phyloP scores from a whole-genome alignment of 1,140 invertebrate genomes.

The Orius insidiosus region DNA sequence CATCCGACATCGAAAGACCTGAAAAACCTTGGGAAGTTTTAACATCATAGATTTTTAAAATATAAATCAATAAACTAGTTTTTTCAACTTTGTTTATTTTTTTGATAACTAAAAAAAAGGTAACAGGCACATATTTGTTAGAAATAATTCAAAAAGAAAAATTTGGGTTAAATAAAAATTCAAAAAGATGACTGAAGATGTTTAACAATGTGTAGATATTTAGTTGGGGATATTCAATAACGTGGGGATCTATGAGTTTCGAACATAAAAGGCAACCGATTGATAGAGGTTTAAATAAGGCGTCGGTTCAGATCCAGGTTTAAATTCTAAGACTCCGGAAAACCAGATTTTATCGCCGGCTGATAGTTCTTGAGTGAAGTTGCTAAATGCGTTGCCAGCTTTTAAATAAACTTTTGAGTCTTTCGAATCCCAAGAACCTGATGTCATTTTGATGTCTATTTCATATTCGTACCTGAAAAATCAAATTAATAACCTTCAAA shows the following conservation, averaged over 20 bases:
- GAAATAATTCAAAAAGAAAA: no score
- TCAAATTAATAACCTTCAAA: no score
- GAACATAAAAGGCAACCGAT: constrained; percentile 44
- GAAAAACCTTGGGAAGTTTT: constrained; percentile 45
- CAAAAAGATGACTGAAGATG: constrained; percentile 3
- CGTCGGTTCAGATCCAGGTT: constrained; percentile 31
- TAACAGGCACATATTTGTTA: no score
- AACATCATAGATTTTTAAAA: no score
- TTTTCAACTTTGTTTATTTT: no score
- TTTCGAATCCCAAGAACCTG: constrained; percentile 40
- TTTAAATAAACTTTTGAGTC: constrained; percentile 39
- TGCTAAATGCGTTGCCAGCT: constrained; percentile 44
- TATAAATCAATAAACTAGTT: no score
- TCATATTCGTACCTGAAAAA: constrained; percentile 45
- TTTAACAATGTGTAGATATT: not conserved
- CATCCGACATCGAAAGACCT: constrained; percentile 36
- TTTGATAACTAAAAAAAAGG: no score
- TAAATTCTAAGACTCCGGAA: constrained; percentile 33
- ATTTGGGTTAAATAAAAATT: constrained; percentile 6
- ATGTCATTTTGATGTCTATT: constrained; percentile 46
- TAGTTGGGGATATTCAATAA: not conserved
- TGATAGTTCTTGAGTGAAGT: constrained; percentile 47
- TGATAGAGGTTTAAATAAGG: constrained; percentile 40
- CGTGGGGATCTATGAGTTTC: not conserved
- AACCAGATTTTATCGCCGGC: constrained; percentile 53